Evolutionary conservation across 2,113 vertebrate species (phyloP).

Genomic region (Climacteris rufus): DNA sequence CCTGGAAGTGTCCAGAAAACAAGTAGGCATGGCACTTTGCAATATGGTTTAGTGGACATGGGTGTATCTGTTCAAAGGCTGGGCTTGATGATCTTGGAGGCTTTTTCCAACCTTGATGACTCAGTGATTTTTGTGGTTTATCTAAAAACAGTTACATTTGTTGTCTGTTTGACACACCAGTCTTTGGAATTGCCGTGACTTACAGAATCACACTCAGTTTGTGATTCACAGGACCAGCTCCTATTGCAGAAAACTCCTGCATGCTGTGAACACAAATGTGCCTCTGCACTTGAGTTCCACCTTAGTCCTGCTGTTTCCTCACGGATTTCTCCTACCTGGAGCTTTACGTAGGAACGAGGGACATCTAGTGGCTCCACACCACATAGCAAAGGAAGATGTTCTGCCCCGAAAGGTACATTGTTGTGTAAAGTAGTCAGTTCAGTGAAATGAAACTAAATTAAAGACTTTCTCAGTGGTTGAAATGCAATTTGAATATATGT

Average conservation of each 20-base stretch:
- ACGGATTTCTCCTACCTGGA: not conserved
- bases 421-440: not conserved
- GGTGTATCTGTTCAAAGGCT: not conserved
- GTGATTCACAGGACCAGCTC: not conserved
- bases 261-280: not conserved
- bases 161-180: not conserved
- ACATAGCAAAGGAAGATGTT: not conserved
- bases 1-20: not conserved
- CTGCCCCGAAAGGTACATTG: not conserved
- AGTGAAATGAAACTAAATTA: not conserved
- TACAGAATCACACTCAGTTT: not conserved
- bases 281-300: not conserved
- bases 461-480: not conserved
- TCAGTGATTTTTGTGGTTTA: not conserved
- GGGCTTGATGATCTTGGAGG: not conserved
- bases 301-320: not conserved
- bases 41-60: not conserved
- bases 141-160: not conserved
- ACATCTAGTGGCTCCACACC: slow-evolving; percentile 26
- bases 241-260: not conserved
- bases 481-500: not conserved
- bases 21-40: not conserved
- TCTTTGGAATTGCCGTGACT: not conserved
- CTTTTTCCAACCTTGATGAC: not conserved
- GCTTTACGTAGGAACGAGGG: not conserved